Evolutionary conservation across 2,797 vertebrate genomes (phyloP), one percentile per base, ranked within the genome.

Genomic region (Coranthus polyacanthus): DNA sequence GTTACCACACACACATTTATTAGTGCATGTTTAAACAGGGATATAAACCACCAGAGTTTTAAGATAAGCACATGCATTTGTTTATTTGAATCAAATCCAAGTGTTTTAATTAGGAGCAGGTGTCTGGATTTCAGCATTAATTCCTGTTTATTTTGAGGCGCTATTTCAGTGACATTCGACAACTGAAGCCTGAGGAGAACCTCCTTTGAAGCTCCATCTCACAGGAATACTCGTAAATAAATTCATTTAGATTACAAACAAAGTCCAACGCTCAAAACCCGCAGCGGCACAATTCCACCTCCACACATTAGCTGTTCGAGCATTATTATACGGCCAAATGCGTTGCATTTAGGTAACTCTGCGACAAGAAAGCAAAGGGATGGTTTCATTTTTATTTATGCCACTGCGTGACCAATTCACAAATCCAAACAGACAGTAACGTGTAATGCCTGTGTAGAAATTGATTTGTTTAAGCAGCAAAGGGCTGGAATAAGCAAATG

Each of bases 31-130:
- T n/a, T n/a, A n/a, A n/a, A n/a, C n/a, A 29, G 16, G 6, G 43
- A 12, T 39, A 12, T 45, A 43, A 0, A 21, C 22, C 11, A 44
- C 12, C 17, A 5, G 12, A 61, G 56, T 26, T 69, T 71, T 56
- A 13, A 51, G 69, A 55, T 13, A 52, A 42, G 49, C 36, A 10
- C 60, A 70, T 41, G 32, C 16, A 60, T 60, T 58, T 69, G 46
- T 71, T 64, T 9, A 51, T 68, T 17, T 71, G 56, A 75, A 57
- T 16, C 20, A 20, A 56, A 54, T 41, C 84, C 49, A 71, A 60
- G 13, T n/a, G 22, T 9, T 49, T 75, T 69, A 53, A 82, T 75
- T 67, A 59, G 63, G 64, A 60, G 32, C 73, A 65, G 66, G 60
- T 78, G 67, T 65, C 21, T 0, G 6, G 72, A 18, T 79, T 81